These are phyloP conservation scores for Gadopsis bispinosus DNA, from an alignment of 2,797 vertebrate genomes.

Conservation along the genomic window DNA sequence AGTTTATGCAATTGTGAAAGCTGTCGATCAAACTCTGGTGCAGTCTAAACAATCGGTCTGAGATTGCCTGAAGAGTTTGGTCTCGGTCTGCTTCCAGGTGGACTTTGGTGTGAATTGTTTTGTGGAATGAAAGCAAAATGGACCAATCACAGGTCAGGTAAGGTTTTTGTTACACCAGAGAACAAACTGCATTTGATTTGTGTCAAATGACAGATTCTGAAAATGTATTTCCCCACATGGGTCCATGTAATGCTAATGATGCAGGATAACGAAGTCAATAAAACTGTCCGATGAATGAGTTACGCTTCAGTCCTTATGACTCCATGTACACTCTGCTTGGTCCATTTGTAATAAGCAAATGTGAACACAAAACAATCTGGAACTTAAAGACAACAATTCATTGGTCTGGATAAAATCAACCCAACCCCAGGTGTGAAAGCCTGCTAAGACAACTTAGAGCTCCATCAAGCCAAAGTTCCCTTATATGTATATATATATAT, in stretches of 20 bases:
- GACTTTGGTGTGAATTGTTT: neutral
- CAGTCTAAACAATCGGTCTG: no score
- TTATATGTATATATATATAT: neutral
- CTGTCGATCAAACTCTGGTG: no score
- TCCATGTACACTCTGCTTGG: neutral
- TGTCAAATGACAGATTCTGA: neutral
- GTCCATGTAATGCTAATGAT: neutral
- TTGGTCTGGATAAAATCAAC: neutral
- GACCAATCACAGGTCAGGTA: neutral
- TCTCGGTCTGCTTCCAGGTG: neutral
- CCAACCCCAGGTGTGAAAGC: neutral
- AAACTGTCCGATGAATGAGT: conserved; percentile 5
- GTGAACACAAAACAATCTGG: neutral
- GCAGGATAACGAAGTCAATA: neutral
- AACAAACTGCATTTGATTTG: neutral
- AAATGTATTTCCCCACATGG: neutral
- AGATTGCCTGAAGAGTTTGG: neutral
- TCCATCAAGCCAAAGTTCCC: neutral
- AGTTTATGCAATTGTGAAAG: no score
- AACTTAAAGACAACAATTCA: neutral
- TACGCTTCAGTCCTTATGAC: neutral
- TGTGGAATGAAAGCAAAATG: neutral
- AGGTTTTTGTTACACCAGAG: neutral
- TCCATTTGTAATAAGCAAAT: neutral
- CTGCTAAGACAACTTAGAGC: neutral